These are phyloP conservation scores for Xiphorhynchus elegans DNA, from an alignment of 2,113 vertebrate genomes.

Conservation along the genomic window DNA sequence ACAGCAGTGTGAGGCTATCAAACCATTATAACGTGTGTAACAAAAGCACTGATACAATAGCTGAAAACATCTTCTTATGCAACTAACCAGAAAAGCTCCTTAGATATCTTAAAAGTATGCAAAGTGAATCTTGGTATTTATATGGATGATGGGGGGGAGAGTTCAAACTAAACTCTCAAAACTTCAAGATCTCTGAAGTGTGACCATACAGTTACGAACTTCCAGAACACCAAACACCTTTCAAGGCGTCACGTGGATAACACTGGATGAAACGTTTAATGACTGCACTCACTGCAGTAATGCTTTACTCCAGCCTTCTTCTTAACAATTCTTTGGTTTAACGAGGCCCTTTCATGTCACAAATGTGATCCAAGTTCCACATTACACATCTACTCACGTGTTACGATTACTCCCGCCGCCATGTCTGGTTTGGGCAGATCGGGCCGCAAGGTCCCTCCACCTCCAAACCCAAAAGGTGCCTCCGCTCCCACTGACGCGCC, in stretches of 20 bases:
- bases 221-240: neutral
- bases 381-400: fast-evolving
- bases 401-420: fast-evolving
- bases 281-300: no score
- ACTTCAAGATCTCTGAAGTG: neutral
- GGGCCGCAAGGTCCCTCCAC: fast-evolving
- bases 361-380: neutral
- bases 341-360: fast-evolving
- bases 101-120: neutral
- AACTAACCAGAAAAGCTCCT: neutral
- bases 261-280: fast-evolving
- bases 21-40: fast-evolving
- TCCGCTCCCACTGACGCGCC: no score
- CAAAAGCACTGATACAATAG: neutral
- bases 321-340: neutral
- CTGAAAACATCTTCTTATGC: fast-evolving
- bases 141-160: fast-evolving
- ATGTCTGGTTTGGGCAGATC: fast-evolving
- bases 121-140: neutral
- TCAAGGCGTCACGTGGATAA: neutral
- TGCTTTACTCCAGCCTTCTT: neutral
- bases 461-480: no score
- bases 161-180: neutral
- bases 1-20: neutral
- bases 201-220: fast-evolving